Evolutionary conservation across 92 coral and sea anemone species (phyloP), one percentile per base, ranked within the genome.

Genomic region (Ricordea florida): DNA sequence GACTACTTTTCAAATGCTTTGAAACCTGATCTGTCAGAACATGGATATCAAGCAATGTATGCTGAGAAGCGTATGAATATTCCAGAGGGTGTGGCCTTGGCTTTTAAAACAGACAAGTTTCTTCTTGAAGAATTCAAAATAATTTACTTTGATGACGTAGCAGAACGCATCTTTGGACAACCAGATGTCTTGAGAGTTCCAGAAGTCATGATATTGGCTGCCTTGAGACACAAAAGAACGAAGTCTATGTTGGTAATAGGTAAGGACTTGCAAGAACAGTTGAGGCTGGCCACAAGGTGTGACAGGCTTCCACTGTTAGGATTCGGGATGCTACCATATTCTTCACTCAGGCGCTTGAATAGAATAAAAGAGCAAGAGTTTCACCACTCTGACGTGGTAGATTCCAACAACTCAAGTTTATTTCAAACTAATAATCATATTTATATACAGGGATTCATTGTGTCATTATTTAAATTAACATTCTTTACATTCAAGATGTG

Each of bases 21-120:
- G 45, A 47, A 43, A 55, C 72, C 64, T 51, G 84, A 76, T 1
- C 72, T 90, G 44, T 60, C 74, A 10, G 25, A 28, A 26, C 60
- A 76, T 9, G 86, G 84, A 0, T 90, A 76, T 66, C 10, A 66
- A 30, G 96, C 89, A 14, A 49, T 84, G 67, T 72, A 63, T 48
- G 72, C 67, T 23, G 37, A 45, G n/a, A 65, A 77, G 33, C 46
- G 73, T 14, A 49, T 53, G 65, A 59, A 56, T 8, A 46, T 25
- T 24, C 58, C 66, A 0, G 89, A 76, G 29, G 92, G 96, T 23
- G 55, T 80, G 57, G 92, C 87, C 18, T 31, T 81, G 13, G 81
- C 86, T 62, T 86, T 69, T 34, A 90, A 82, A 59, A 28, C 20
- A 14, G 74, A 59, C 31, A 66, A 18, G 64, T 90, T 90, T 65